Base-by-base conservation (phyloP, 1,140 invertebrate genomes). In the Diploscapter pachys region DNA sequence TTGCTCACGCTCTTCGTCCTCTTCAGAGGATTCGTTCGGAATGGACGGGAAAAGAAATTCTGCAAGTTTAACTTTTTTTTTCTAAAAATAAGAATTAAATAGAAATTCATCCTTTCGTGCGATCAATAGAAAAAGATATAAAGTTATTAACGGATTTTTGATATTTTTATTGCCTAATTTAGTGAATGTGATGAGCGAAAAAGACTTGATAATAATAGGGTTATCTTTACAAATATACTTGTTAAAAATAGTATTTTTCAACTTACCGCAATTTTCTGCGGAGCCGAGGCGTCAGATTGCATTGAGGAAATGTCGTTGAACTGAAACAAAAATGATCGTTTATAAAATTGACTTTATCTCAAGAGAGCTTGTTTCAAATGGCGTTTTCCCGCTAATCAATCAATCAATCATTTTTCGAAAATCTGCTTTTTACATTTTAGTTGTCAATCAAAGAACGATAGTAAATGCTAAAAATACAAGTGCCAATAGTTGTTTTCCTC, bases 1-100 rank as follows among this genome's bases (percentile, higher is more conserved):
- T 83, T 83, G 55, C 80, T 82, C 52, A 83, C 81, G 72, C 83
- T 84, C 65, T 84, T 84, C 2, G 83, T 85, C n/a, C 83, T 53
- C 74, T 84, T 84, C 52, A 84, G 64, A 11, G 82, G 81, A 73
- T 85, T 85, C 49, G 78, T 66, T 5, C 81, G 81, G 70, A 83
- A 82, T 9, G 81, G 81, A 57, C 73, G 65, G 3, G 82, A 73
- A 6, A 84, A 69, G 65, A 84, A 84, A 68, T 84, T 82, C 83
- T 83, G 73, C 72, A 83, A 72, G 50, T 71, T 74, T 79, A 70
- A 49, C 51, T 9, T 68, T 65, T 4, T 57, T 68, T 63, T 53
- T 68, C 63, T 52, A 31, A 54, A 64, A 80, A 73, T 78, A 72
- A 79, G 78, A 9, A 79, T 79, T n/a, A 79, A 31, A 31, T 31